Conservation (phyloP, 1,140 invertebrate genomes). For the Stegodyphus mimosarum region DNA sequence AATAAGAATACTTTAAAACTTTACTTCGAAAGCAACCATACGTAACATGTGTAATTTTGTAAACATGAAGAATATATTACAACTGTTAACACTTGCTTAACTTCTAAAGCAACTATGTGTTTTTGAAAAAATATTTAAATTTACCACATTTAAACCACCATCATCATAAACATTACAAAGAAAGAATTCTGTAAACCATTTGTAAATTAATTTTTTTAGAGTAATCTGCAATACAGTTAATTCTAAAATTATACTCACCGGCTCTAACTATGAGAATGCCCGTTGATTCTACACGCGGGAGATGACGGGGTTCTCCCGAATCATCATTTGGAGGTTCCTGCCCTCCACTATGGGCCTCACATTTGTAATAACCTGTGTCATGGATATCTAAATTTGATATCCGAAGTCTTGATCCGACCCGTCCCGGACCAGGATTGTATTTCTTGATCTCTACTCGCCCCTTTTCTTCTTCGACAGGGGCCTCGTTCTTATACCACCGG, state of each 20-base stretch:
- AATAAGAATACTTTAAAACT: too few species aligned
- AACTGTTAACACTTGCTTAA: too few species aligned
- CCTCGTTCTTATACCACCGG: slow-evolving; percentile 78
- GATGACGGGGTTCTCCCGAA: background rate
- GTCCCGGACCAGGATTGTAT: slow-evolving; percentile 31
- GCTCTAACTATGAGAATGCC: slow-evolving; percentile 73
- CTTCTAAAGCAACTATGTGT: too few species aligned
- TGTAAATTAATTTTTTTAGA: too few species aligned
- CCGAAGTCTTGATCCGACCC: slow-evolving; percentile 71
- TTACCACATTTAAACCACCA: too few species aligned
- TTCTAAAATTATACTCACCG: slow-evolving; percentile 46
- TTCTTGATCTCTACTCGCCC: slow-evolving; percentile 71
- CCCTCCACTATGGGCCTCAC: slow-evolving; percentile 73
- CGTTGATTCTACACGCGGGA: slow-evolving; percentile 71
- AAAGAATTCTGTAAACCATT: too few species aligned
- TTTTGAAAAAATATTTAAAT: too few species aligned
- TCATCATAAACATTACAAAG: too few species aligned
- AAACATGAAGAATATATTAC: too few species aligned
- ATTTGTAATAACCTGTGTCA: slow-evolving; percentile 79
- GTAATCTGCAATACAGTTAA: too few species aligned
- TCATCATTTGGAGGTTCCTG: slow-evolving; percentile 65
- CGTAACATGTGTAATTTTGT: too few species aligned
- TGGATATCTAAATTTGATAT: slow-evolving; percentile 75
- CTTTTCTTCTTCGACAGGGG: slow-evolving; percentile 71
- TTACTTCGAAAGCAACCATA: too few species aligned